Base-by-base conservation (phyloP, 2,888 invertebrate genomes). In the Phaonia tiefii region DNA sequence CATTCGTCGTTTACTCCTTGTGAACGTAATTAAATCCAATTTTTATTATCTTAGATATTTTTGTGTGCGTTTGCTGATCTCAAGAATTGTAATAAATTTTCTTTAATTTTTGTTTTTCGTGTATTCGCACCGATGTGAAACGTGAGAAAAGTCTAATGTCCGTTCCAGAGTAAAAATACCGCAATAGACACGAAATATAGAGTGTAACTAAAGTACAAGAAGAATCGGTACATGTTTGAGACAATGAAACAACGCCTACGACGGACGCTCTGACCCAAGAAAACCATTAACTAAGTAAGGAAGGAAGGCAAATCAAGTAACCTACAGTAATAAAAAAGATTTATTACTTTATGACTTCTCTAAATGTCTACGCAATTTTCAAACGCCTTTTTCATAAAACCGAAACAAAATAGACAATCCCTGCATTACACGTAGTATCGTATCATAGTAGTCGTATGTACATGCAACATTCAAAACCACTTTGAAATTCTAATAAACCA, bases 291-390 rank as follows among this genome's bases (percentile, higher is more conserved):
- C 22, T 13, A 74, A 63, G 42, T 58, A 71, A 49, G 70, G 65
- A 31, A 31, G 31, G 31, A 31, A 31, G 8, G 4, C 37, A 42
- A 39, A 66, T n/a, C 25, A 25, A 20, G 60, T 60, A 75, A 44
- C 69, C 56, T 46, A 74, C 58, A 26, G 60, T 72, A 74, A 77
- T 83, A 82, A 82, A 83, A 79, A 80, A 83, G 83, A 83, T 83
- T 83, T 83, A 83, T 83, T 75, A 25, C 65, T 82, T 83, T 83
- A 83, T 82, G 79, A 80, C 72, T 75, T 78, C 79, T 79, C 73
- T 67, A 75, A 83, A 79, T 77, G 75, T 81, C 81, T 78, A 78
- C 65, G 78, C 75, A 81, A 81, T 81, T 81, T 78, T 78, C 49
- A 42, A 69, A 71, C 81, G 81, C 72, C 69, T 70, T 65, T 51